These are phyloP conservation scores for Coenonympha arcania DNA, from an alignment of 2,888 invertebrate species.

Conservation along the genomic window DNA sequence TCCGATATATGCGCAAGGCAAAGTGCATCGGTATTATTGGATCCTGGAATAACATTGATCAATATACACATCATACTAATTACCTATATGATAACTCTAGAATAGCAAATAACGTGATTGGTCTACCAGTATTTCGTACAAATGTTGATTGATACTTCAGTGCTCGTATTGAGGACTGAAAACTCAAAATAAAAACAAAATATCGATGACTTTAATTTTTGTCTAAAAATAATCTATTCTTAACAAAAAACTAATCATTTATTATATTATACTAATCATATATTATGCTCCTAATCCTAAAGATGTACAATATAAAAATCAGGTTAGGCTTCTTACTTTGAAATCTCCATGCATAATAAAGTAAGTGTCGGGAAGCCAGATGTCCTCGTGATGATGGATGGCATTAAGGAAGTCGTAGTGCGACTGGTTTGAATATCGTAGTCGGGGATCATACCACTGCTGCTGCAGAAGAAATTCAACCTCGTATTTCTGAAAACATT, in stretches of 20 bases:
- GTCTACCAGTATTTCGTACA: background rate
- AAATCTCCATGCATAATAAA: conserved; percentile 98
- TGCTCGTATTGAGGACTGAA: too few relatives aligned
- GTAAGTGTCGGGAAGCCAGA: conserved; percentile 96
- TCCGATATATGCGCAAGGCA: conserved; percentile 91
- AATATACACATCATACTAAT: background rate
- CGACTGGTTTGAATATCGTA: conserved; percentile 90
- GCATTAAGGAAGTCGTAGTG: conserved; percentile 92
- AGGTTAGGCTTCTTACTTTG: conserved; percentile 67
- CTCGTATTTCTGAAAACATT: conserved; percentile 89
- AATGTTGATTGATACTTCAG: too few relatives aligned
- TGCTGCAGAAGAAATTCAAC: conserved; percentile 95
- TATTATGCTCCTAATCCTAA: background rate
- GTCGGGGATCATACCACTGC: conserved; percentile 93
- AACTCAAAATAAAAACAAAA: background rate
- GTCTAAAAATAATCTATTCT: too few relatives aligned
- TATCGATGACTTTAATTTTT: too few relatives aligned
- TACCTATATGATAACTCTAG: conserved; percentile 1
- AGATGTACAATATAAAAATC: background rate
- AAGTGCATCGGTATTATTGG: conserved; percentile 95
- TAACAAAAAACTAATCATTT: too few relatives aligned
- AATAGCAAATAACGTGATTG: background rate
- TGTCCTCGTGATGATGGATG: conserved; percentile 92
- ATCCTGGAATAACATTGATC: conserved; percentile 71
- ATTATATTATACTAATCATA: too few relatives aligned